Evolutionary conservation across 64 coral and sea anemone species (phyloP), one percentile per base, ranked within the genome.

Genomic region (Acropora yongei): DNA sequence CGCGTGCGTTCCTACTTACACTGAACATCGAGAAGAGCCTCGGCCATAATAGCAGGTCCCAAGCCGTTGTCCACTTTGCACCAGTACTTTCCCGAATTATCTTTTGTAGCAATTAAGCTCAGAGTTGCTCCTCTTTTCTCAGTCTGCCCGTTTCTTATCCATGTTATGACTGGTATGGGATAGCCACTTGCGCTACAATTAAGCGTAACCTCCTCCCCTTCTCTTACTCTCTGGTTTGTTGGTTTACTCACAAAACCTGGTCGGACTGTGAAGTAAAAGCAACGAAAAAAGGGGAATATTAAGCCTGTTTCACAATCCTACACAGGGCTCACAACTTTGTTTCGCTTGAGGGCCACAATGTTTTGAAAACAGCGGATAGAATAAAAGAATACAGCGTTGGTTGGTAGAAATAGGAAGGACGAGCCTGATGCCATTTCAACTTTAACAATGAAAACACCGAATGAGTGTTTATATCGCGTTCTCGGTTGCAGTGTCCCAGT

Each of bases 21-120:
- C 14, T 78, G 75, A 3, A 78, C 75, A 48, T 47, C 44, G 44
- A 78, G 75, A 6, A 13, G 3, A 48, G 75, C 44, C 7, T 17
- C 75, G 14, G 45, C 75, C 45, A 5, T 18, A 5, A 78, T 78
- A 17, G 75, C 11, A 16, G 49, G 3, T 6, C 75, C 75, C 45
- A 78, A 48, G 1, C 75, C 75, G 44, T 78, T 78, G 44, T 78
- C 11, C 10, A 10, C 75, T 46, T 6, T 10, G 16, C 75, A 78
- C 75, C 75, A 78, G 45, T 78, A 78, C 10, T 78, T 78, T 78
- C 75, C 75, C 47, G 75, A 78, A 13, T 78, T 3, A 18, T 17
- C 2, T 46, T 46, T 78, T 13, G 47, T 44, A 5, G 14, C 45
- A 5, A 5, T 47, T 5, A 78, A 78, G 12, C 44, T 78, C 44